Percentiles rank a stretch among this genome's conserved stretches.
phyloP scores from a whole-genome alignment of 2,888 invertebrate species.

The Caenorhabditis sulstoni region DNA sequence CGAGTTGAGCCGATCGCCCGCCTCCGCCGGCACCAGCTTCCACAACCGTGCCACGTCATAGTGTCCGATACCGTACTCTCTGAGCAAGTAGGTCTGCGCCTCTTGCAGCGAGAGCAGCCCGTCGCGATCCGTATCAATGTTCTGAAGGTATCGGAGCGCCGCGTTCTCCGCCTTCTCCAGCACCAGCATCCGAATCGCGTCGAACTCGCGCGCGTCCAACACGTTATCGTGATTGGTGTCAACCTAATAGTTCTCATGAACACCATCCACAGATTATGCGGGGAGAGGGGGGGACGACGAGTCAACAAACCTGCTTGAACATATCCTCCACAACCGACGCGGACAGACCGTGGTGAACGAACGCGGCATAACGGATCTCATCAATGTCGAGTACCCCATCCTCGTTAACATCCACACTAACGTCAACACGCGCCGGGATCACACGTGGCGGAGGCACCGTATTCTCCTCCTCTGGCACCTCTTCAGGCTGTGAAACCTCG shows the following conservation, averaged over 20 bases:
- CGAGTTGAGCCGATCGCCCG: constrained; percentile 71
- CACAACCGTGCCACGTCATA: constrained; percentile 78
- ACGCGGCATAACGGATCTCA: constrained; percentile 79
- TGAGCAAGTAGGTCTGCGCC: constrained; percentile 77
- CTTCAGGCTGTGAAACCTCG: constrained; percentile 13
- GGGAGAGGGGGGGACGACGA: no score
- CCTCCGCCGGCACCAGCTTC: constrained; percentile 75
- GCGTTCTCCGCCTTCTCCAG: constrained; percentile 79
- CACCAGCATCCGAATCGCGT: constrained; percentile 76
- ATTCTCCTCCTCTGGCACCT: constrained; percentile 18
- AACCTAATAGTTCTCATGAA: constrained; percentile 43
- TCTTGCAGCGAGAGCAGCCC: constrained; percentile 74
- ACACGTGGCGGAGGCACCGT: constrained; percentile 48
- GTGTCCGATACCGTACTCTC: constrained; percentile 79
- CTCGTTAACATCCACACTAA: constrained; percentile 75
- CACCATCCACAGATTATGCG: not conserved
- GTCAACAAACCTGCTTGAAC: constrained; percentile 73
- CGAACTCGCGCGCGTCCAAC: constrained; percentile 72
- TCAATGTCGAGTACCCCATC: constrained; percentile 75
- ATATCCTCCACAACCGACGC: constrained; percentile 78
- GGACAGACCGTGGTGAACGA: constrained; percentile 78
- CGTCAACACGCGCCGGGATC: constrained; percentile 67
- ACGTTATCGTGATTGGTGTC: constrained; percentile 63
- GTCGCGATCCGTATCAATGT: constrained; percentile 76
- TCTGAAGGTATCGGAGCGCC: constrained; percentile 76